Evolutionary conservation across 1,140 invertebrate genomes (phyloP), one percentile per base, ranked within the genome.

Genomic region (Pseudomyrmex cubaensis): DNA sequence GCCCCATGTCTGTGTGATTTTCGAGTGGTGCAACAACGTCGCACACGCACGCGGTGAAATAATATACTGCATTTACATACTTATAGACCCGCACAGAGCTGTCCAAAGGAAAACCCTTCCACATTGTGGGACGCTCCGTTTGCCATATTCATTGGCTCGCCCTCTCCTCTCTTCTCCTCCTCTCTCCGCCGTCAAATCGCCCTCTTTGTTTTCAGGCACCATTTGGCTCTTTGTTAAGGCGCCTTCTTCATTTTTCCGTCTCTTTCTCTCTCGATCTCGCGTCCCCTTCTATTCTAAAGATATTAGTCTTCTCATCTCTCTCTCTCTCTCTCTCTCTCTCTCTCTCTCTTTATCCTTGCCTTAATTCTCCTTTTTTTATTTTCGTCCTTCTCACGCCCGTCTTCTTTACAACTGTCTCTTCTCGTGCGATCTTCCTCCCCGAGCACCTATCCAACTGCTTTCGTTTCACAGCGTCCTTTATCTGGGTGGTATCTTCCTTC

Each of bases 31-130:
- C 73, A 80, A 35, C 84, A 86, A 85, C 82, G 85, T 35, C 35
- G 35, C 35, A 85, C 83, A 88, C 72, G 63, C 83, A 57, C 82
- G 86, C 92, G 35, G 35, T 91, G 89, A 85, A 91, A 91, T 92
- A 92, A 92, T 92, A 90, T 89, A 86, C 82, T 63, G 83, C 87
- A 93, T 93, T 92, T 92, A 91, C 92, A 93, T 93, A 91, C 90
- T 90, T 89, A 89, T 87, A 89, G 87, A 87, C 85, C 82, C 85
- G 74, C 85, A 87, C 69, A 86, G n/a, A 59, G 22, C 64, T 52
- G 84, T 57, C 87, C 86, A 82, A 90, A 90, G 86, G 88, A 77
- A 87, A 87, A 87, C 50, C 69, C 84, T 82, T 64, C 76, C 84
- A 74, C 35, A 35, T 78, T 61, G 69, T 82, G 63, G 74, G 22